phyloP scores from a whole-genome alignment of 2,888 invertebrate species.

The Spodoptera picta region DNA sequence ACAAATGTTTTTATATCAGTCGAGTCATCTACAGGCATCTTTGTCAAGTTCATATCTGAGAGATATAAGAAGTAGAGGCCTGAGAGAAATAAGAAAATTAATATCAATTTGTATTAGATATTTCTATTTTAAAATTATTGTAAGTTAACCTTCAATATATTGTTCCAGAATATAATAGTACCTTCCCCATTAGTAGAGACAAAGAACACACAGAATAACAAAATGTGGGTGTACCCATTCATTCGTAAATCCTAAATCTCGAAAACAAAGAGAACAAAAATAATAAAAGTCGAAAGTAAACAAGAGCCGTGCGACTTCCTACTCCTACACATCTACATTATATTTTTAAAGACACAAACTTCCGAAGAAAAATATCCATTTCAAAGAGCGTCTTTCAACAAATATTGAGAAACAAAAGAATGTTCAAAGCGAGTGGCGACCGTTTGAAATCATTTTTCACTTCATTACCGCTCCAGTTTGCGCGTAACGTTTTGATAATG shows the following conservation, averaged over 20 bases:
- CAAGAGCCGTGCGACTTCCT: background rate
- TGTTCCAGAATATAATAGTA: no score
- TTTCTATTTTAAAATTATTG: no score
- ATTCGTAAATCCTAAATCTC: slow-evolving; percentile 1
- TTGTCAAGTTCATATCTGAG: no score
- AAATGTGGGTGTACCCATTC: no score
- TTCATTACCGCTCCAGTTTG: slow-evolving; percentile 66
- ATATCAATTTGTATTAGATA: no score
- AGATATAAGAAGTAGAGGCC: no score
- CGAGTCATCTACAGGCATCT: no score
- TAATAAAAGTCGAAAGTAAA: slow-evolving; percentile 5
- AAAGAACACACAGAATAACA: no score
- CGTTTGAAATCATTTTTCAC: slow-evolving; percentile 69
- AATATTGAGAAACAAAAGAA: slow-evolving; percentile 50
- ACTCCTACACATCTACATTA: slow-evolving; percentile 12
- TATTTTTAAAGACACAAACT: slow-evolving; percentile 42
- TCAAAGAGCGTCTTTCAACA: slow-evolving; percentile 55
- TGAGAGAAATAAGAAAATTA: no score
- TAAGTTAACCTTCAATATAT: no score
- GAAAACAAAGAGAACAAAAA: slow-evolving; percentile 11
- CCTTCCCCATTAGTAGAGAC: no score
- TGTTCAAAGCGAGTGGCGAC: slow-evolving; percentile 52
- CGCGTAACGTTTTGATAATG: slow-evolving; percentile 62
- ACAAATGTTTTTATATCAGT: no score
- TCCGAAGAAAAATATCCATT: slow-evolving; percentile 55